Base-by-base conservation (phyloP, 1,140 invertebrate genomes). In the Melanaphis sacchari region DNA sequence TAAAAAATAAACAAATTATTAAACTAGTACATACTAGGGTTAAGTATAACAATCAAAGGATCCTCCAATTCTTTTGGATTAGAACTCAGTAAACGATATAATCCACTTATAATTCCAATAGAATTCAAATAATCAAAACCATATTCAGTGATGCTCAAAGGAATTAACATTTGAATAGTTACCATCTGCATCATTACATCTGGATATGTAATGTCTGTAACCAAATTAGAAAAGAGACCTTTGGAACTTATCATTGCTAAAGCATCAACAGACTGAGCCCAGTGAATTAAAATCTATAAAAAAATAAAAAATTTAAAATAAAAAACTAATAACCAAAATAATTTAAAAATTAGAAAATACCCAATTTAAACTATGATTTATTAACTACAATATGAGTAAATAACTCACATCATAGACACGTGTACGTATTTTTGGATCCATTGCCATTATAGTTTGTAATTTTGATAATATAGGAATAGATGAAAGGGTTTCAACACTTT, bases 21-120 rank as follows among this genome's bases (percentile, higher is more conserved):
- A 95, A 96, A 97, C 97, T 94, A 97, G 97, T 87, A 97, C 95
- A 15, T 97, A 94, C 36, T 97, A 94, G 22, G 95, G 95, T 54
- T 94, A 76, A 87, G 54, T 46, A 87, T 46, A 81, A 38, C 52
- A 43, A 36, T n/a, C 41, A 36, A 41, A 40, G 91, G 81, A 41
- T 94, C 81, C 0, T 43, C 95, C 94, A 98, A 96, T 94, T 96
- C 95, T 11, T 95, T 94, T 93, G 96, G 96, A 66, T 98, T 95
- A 93, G 96, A 96, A 81, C 96, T 95, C 1, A 98, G 95, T 15
- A 97, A 95, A 8, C 96, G 96, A 93, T 94, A 76, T 49, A 85
- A 81, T 15, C 93, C 91, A 91, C 93, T 94, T 59, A 93, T 93
- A 52, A 93, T 93, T 54, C 91, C 91, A 52, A 93, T 21, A 41